Evolutionary conservation across 2,113 vertebrate genomes (phyloP), one percentile per base, ranked within the genome.

Genomic region (Echinops telfairi): DNA sequence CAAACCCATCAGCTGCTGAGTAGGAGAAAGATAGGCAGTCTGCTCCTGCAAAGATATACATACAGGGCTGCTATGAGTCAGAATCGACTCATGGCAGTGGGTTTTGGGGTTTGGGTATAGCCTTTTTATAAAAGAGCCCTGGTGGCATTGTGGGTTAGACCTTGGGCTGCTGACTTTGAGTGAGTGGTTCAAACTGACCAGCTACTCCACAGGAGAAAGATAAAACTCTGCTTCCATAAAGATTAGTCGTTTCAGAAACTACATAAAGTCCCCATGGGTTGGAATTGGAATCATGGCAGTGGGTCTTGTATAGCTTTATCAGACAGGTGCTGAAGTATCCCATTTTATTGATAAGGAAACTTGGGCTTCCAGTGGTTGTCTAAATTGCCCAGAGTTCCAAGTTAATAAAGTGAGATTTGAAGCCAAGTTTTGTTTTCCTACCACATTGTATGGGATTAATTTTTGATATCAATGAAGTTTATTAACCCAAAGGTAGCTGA

Each of bases 361-460:
- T 31, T 23, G 66, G 36, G n/a, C 29, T 75, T 83, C 47, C 64
- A 62, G 83, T 78, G n/a, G 9, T 88, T 38, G 5, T 53, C 71
- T 62, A 62, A 70, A 70, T 64, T 75, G 27, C 22, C 64, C 33
- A 77, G 22, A 16, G 12, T 85, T 60, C 66, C 1, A 62, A 33
- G 15, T 33, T 66, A 78, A 20, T 36, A 83, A 19, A 17, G 27
- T 88, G 73, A 88, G 95, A 86, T 27, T 79, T 86, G 81, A 94
- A 96, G 91, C 66, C 66, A 71, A 92, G 16, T 83, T 57, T 92
- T 57, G 6, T 64, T 64, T 53, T 20, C 16, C 57, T 75, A 38
- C 71, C 2, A 68, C 43, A 75, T n/a, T 33, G 23, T 73, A 9
- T 58, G 6, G 76, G 47, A 82, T 12, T 77, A 17, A 66, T 36